Evolutionary conservation across 2,888 invertebrate species (phyloP).

Genomic region (Morpho achilles): DNA sequence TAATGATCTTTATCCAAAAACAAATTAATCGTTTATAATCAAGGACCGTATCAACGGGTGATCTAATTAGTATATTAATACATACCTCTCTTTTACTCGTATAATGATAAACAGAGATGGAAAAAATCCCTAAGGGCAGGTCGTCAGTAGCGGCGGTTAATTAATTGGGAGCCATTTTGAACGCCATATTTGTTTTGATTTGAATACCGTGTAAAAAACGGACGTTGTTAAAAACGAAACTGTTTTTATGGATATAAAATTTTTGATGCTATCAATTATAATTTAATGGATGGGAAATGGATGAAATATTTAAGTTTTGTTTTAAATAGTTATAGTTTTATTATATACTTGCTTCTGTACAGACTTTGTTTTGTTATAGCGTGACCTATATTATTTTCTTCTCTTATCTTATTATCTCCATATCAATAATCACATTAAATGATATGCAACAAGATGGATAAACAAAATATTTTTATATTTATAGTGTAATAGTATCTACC

Average conservation of each 20-base stretch:
- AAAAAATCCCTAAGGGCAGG: conserved; percentile 23
- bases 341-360: too few relatives aligned
- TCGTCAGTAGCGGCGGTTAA: conserved; percentile 36
- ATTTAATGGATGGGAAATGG: conserved; percentile 8
- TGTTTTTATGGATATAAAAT: conserved; percentile 10
- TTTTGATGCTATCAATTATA: conserved; percentile 12
- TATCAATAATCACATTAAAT: too few relatives aligned
- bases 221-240: conserved; percentile 7
- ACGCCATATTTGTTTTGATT: conserved; percentile 39
- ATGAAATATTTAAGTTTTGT: too few relatives aligned
- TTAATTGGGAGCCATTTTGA: conserved; percentile 41
- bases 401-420: too few relatives aligned
- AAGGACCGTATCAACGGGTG: conserved; percentile 46
- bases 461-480: too few relatives aligned
- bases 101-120: conserved; percentile 27
- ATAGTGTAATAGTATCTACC: too few relatives aligned
- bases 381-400: too few relatives aligned
- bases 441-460: too few relatives aligned
- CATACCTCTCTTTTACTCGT: conserved; percentile 25
- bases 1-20: conserved; percentile 13
- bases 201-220: conserved; percentile 8
- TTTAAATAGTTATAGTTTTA: too few relatives aligned
- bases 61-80: conserved; percentile 46
- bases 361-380: too few relatives aligned
- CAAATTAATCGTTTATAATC: conserved; percentile 26